These are phyloP conservation scores for Tachyglossus aculeatus DNA, from an alignment of 2,797 vertebrate genomes.

Conservation along the genomic window DNA sequence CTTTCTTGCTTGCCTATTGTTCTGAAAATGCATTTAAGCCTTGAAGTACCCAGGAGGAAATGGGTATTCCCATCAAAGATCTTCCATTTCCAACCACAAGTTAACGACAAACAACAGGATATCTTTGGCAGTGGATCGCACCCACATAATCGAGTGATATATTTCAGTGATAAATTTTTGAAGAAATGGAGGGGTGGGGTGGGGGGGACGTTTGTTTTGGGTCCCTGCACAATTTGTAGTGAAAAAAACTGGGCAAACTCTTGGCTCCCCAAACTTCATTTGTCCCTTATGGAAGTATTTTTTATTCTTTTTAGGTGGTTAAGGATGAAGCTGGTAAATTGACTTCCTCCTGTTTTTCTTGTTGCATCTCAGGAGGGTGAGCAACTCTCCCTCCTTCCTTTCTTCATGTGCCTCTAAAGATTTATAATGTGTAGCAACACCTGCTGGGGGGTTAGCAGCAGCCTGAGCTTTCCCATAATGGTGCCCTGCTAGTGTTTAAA, in stretches of 20 bases:
- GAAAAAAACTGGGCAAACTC: neutral
- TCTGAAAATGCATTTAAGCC: neutral
- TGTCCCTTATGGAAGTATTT: neutral
- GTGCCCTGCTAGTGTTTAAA: neutral
- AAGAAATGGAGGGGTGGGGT: neutral
- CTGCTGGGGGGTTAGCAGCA: slow-evolving; percentile 21
- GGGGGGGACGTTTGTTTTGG: too few species aligned
- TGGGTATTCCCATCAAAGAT: neutral
- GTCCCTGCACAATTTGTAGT: too few species aligned
- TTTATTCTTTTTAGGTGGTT: neutral
- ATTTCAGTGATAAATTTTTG: neutral
- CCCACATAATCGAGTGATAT: neutral
- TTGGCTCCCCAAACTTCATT: slow-evolving; percentile 12
- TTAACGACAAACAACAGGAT: neutral
- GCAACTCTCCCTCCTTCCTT: slow-evolving; percentile 4
- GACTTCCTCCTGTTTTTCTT: slow-evolving; percentile 47
- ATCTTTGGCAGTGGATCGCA: neutral
- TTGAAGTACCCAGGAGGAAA: neutral
- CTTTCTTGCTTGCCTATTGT: neutral
- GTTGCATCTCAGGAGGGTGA: slow-evolving; percentile 22
- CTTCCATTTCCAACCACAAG: slow-evolving; percentile 3
- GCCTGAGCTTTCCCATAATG: neutral
- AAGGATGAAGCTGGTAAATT: neutral
- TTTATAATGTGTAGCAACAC: slow-evolving; percentile 13
- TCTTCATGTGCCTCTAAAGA: slow-evolving; percentile 44